Base-by-base conservation (phyloP, 2,113 vertebrate genomes). In the Myotis brandtii region DNA sequence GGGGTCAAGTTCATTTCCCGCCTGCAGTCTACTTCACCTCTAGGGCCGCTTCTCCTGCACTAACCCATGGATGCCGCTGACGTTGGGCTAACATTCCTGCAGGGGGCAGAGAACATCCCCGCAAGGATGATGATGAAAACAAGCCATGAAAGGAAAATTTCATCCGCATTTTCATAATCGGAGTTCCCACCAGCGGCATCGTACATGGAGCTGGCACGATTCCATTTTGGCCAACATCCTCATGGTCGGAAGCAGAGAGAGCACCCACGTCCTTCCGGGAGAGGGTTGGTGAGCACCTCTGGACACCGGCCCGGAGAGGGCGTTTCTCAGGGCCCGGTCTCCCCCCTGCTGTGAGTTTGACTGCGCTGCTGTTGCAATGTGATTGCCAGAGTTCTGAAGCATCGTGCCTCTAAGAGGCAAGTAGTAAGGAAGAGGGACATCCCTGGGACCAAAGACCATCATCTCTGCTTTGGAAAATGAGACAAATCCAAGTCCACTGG, bases 101-200 rank as follows among this genome's bases (percentile, higher is more conserved):
- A 56, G 62, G 12, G 56, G 20, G 18, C 9, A 77, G 43, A 86
- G 52, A 83, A 88, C 59, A 79, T 34, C 32, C 54, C 67, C 64
- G 21, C 34, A 73, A 87, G 40, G 83, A 85, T 56, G 81, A 46
- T 69, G 89, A 91, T 92, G 96, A 96, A 95, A 97, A 96, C 75
- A 88, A 96, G 95, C 86, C 92, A 94, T 87, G 87, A 95, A 87
- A 69, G 77, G 30, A 84, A 91, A 83, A n/a, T 87, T 87, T 87
- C 72, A 87, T 89, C 84, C 34, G 66, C 81, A 56, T 54, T 88
- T 96, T 77, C 87, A 93, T 93, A 87, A 73, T 37, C 52, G 4
- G 64, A 83, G 90, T 85, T 93, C 80, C 40, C 54, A 89, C 54
- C 95, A 88, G 37, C 14, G 81, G 52, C 59, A 56, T 27, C 48